A percentile compares a stretch with the other conserved stretches of the same genome.
These are phyloP conservation scores for Novumbra hubbsi DNA, from an alignment of 2,797 vertebrate species.

Conservation along the genomic window DNA sequence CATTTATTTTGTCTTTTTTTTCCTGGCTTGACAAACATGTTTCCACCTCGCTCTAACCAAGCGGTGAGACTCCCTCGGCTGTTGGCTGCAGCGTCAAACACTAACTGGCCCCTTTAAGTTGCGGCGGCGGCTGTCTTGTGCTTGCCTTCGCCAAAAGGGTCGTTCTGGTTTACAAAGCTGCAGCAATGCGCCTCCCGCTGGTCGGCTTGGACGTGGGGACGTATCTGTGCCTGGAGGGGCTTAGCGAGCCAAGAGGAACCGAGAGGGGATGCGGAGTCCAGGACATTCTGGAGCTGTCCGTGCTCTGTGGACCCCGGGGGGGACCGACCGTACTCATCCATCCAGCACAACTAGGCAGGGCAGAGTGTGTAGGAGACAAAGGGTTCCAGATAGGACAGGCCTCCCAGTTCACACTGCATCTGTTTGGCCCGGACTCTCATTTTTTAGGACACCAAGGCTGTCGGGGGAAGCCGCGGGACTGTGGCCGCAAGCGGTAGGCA, in stretches of 20 bases:
- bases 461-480: slow-evolving; percentile 2
- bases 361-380: not conserved
- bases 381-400: not conserved
- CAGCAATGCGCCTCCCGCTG: slow-evolving; percentile 22
- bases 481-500: not conserved
- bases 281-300: not conserved
- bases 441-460: not conserved
- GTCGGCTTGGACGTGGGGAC: slow-evolving; percentile 12
- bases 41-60: slow-evolving; percentile 10
- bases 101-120: slow-evolving; percentile 14
- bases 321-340: not conserved
- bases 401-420: not conserved
- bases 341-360: not conserved
- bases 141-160: slow-evolving; percentile 19
- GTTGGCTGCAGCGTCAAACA: slow-evolving; percentile 13
- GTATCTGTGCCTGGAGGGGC: slow-evolving; percentile 3
- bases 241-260: not conserved
- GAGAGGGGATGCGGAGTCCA: not conserved
- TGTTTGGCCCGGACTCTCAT: not conserved
- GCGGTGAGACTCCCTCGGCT: not conserved
- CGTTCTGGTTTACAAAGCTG: slow-evolving; percentile 21
- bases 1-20: slow-evolving; percentile 1
- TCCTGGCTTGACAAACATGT: slow-evolving; percentile 8
- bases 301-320: not conserved
- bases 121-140: not conserved